Evolutionary conservation across 2,797 vertebrate genomes (phyloP).

Genomic region (Simalia tracyae): DNA sequence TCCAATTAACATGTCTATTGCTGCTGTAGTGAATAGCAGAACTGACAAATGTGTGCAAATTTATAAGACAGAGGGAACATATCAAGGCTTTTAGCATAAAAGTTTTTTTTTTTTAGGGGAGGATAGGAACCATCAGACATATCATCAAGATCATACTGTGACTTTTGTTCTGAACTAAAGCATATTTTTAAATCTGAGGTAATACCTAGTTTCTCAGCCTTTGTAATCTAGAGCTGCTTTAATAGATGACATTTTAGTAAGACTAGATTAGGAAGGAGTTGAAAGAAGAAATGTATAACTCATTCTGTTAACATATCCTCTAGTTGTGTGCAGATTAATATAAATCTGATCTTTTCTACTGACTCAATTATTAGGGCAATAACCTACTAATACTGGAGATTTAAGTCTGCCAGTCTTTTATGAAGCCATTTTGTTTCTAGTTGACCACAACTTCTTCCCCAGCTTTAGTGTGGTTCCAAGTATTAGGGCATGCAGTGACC

Average conservation of each 20-base stretch:
- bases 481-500: too few relatives aligned
- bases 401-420: background rate
- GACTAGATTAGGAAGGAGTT: background rate
- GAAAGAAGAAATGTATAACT: background rate
- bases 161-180: background rate
- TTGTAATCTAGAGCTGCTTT: background rate
- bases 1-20: conserved; percentile 17
- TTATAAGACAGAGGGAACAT: background rate
- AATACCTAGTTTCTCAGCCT: background rate
- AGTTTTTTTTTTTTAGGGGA: background rate
- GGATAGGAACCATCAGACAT: background rate
- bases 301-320: background rate
- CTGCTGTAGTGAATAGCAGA: background rate
- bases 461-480: background rate
- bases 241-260: background rate
- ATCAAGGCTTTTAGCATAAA: background rate
- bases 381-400: background rate
- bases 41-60: conserved; percentile 2
- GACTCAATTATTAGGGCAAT: background rate
- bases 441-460: background rate
- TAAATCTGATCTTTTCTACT: background rate
- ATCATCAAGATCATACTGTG: background rate
- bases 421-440: background rate
- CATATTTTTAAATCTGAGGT: conserved; percentile 16
- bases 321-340: background rate